Conservation (phyloP, 53 echinoderm and acorn worm species). For the Luidia sarsii region DNA sequence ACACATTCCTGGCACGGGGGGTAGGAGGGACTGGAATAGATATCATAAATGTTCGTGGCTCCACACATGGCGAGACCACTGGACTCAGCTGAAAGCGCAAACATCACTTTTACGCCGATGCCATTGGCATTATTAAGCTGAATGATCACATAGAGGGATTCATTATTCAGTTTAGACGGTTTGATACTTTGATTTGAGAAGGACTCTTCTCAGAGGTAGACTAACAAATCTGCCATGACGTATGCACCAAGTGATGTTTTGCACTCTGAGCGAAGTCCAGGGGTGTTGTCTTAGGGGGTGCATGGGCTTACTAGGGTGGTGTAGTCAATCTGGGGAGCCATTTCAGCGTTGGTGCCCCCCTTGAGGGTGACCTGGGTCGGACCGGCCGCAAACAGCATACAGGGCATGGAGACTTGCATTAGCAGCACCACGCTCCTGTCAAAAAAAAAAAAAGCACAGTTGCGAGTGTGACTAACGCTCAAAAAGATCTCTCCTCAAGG, state of each 20-base stretch:
- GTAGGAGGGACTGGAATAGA: background rate
- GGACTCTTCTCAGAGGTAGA: too few relatives aligned
- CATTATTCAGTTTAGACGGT: too few relatives aligned
- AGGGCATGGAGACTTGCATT: conserved; percentile 88
- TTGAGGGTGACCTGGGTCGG: conserved; percentile 77
- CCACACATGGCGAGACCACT: too few relatives aligned
- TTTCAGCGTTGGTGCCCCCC: conserved; percentile 95
- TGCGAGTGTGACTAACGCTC: too few relatives aligned
- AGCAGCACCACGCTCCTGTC: conserved; percentile 86
- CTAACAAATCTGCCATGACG: background rate
- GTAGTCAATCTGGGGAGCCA: conserved; percentile 99
- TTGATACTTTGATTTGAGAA: too few relatives aligned
- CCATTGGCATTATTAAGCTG: too few relatives aligned
- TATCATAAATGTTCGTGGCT: background rate
- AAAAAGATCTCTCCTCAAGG: too few relatives aligned
- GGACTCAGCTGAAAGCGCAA: too few relatives aligned
- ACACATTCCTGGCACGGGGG: conserved; percentile 29
- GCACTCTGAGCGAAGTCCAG: background rate
- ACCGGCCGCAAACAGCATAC: conserved; percentile 82
- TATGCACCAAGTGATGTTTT: background rate
- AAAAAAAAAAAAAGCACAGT: too few relatives aligned
- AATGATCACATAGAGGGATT: too few relatives aligned
- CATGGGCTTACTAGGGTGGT: conserved; percentile 66
- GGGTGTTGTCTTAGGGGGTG: background rate
- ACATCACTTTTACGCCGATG: too few relatives aligned